These are phyloP conservation scores for Timema podura DNA, from an alignment of 2,888 invertebrate genomes.

Conservation along the genomic window DNA sequence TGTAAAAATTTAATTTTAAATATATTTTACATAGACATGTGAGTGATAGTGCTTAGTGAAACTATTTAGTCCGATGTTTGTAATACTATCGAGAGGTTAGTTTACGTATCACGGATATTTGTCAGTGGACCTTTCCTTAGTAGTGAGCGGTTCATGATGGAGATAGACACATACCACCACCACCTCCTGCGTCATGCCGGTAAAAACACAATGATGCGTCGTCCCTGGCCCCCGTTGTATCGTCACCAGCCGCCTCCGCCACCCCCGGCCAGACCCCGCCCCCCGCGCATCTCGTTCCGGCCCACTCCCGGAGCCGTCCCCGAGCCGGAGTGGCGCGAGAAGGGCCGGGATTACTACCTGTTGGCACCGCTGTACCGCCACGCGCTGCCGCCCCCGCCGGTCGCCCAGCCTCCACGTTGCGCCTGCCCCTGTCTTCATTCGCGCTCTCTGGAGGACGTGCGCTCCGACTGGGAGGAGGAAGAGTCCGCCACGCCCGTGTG, in stretches of 20 bases:
- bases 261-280: constrained; percentile 46
- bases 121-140: too few species aligned
- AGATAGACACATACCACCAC: constrained; percentile 39
- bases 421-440: constrained; percentile 49
- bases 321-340: constrained; percentile 32
- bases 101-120: too few species aligned
- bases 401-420: constrained; percentile 38
- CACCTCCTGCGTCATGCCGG: constrained; percentile 3
- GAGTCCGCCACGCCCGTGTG: too few species aligned
- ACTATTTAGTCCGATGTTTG: too few species aligned
- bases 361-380: constrained; percentile 65
- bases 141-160: too few species aligned
- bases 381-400: constrained; percentile 57
- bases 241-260: constrained; percentile 43
- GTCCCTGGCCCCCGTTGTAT: constrained; percentile 65
- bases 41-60: too few species aligned
- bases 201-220: constrained; percentile 44
- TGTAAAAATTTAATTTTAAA: too few species aligned
- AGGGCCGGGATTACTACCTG: constrained; percentile 57
- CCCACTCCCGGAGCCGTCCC: constrained; percentile 20
- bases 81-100: too few species aligned
- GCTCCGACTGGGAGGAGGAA: constrained; percentile 61
- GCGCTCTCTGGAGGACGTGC: constrained; percentile 68
- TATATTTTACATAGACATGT: too few species aligned
- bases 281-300: constrained; percentile 31